phyloP scores from a whole-genome alignment of 2,888 invertebrate genomes.

The Bibio marci region DNA sequence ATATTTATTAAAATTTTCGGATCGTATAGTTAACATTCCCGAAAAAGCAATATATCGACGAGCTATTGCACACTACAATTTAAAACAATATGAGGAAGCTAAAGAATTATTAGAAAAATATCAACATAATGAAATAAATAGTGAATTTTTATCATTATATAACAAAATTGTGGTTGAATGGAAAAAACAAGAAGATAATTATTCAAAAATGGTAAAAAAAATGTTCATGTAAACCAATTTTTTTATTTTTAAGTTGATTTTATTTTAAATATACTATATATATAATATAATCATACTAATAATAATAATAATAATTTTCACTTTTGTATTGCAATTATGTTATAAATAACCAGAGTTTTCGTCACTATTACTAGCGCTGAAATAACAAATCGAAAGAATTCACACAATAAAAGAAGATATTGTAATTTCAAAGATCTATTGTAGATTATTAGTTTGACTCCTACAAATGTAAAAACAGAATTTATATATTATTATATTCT shows the following conservation, averaged over 20 bases:
- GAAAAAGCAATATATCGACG: conserved; percentile 35
- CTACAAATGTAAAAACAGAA: no score
- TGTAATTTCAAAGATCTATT: no score
- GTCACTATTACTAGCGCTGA: no score
- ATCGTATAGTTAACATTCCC: conserved; percentile 20
- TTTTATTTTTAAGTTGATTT: conserved; percentile 1
- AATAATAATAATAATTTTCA: no score
- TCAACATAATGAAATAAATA: conserved; percentile 39
- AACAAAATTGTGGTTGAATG: conserved; percentile 37
- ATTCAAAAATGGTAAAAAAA: conserved; percentile 31
- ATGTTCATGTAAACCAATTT: conserved; percentile 27
- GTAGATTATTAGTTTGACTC: no score
- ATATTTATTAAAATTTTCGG: conserved; percentile 36
- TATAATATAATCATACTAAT: no score
- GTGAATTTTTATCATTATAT: conserved; percentile 42
- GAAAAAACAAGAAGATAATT: conserved; percentile 41
- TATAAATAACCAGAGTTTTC: no score
- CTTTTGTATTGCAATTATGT: no score
- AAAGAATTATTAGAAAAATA: conserved; percentile 36
- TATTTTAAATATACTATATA: no score
- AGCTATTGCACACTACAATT: conserved; percentile 32
- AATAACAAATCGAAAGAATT: no score
- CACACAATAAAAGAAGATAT: no score
- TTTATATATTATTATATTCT: no score
- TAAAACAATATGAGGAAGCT: conserved; percentile 49